These are phyloP conservation scores for Campoplex capitator DNA, from an alignment of 2,888 invertebrate genomes.

Conservation along the genomic window DNA sequence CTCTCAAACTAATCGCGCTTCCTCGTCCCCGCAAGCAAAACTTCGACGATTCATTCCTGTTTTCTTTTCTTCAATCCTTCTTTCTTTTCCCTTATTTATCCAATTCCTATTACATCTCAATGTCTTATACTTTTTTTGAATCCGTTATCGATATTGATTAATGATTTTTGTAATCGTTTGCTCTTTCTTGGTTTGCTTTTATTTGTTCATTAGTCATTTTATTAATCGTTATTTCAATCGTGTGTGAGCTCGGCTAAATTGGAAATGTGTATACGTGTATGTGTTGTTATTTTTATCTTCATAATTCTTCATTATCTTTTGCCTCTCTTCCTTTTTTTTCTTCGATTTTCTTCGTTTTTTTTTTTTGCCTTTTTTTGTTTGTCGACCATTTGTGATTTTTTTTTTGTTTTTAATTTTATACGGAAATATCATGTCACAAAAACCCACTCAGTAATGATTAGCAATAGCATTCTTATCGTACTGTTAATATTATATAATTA, in stretches of 20 bases:
- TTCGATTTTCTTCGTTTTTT: slow-evolving; percentile 65
- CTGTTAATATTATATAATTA: slow-evolving; percentile 84
- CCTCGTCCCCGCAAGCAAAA: not conserved
- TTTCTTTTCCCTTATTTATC: slow-evolving; percentile 38
- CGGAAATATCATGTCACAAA: slow-evolving; percentile 84
- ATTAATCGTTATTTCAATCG: slow-evolving; percentile 62
- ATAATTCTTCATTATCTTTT: slow-evolving; percentile 65
- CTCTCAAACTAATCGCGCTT: not conserved
- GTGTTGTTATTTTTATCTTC: slow-evolving; percentile 63
- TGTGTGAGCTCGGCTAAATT: slow-evolving; percentile 55
- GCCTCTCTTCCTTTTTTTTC: slow-evolving; percentile 41
- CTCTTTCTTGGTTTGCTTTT: slow-evolving; percentile 27
- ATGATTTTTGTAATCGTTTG: slow-evolving; percentile 58
- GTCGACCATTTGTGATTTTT: slow-evolving; percentile 52
- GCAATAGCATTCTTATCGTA: slow-evolving; percentile 84
- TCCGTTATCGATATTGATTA: slow-evolving; percentile 69
- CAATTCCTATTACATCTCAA: slow-evolving; percentile 61
- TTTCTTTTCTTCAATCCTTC: not conserved
- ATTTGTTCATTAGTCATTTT: slow-evolving; percentile 47
- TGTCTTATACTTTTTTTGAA: slow-evolving; percentile 63
- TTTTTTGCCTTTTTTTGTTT: slow-evolving; percentile 47
- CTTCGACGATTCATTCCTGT: no score
- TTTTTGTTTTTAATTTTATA: slow-evolving; percentile 75
- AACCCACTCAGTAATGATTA: slow-evolving; percentile 84
- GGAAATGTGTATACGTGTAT: slow-evolving; percentile 58